Evolutionary conservation across 2,113 vertebrate genomes (phyloP).

Genomic region (Acinonyx jubatus): DNA sequence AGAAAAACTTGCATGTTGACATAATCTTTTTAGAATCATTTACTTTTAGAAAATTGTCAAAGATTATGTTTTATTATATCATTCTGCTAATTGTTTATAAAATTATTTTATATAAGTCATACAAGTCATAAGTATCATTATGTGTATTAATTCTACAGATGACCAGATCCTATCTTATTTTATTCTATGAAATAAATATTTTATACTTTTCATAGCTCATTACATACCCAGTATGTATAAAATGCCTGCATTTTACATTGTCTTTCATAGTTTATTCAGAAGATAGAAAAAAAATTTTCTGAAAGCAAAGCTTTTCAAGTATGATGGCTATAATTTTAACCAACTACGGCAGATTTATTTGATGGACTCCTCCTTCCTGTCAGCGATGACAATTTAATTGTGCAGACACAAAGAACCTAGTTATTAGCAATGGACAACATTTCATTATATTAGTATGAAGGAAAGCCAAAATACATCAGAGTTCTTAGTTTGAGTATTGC

Average conservation of each 20-base stretch:
- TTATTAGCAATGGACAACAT: neutral
- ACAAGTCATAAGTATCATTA: neutral
- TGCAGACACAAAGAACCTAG: neutral
- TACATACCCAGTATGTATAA: neutral
- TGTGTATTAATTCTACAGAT: neutral
- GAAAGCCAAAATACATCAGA: neutral
- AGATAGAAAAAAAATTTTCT: neutral
- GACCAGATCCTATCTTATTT: neutral
- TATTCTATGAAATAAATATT: neutral
- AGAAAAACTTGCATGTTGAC: neutral
- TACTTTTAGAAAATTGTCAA: neutral
- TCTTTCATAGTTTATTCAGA: neutral
- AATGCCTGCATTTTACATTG: neutral
- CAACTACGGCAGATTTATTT: neutral
- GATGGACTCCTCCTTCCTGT: neutral
- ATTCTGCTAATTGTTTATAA: neutral
- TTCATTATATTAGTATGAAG: neutral
- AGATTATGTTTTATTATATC: neutral
- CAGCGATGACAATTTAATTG: neutral
- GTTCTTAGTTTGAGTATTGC: neutral
- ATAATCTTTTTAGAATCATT: neutral
- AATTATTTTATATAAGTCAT: neutral
- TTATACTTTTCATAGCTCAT: neutral
- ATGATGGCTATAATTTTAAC: constrained; percentile 29
- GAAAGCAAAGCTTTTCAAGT: constrained; percentile 44